Conservation (phyloP, 2,113 vertebrate species). For the Redunca redunca region DNA sequence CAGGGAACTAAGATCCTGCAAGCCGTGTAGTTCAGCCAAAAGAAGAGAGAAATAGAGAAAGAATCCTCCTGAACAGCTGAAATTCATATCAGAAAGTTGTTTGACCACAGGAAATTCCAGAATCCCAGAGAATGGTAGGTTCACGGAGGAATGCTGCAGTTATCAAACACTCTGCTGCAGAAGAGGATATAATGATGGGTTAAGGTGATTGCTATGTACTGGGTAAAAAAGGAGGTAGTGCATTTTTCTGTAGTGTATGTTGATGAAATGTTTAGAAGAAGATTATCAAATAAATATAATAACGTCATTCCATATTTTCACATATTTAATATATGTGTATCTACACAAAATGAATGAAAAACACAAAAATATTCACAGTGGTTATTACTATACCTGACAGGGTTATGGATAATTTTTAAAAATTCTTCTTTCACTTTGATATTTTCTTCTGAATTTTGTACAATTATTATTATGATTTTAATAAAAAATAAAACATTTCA, state of each 20-base stretch:
- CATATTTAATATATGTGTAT: not conserved
- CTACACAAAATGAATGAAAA: not conserved
- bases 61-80: not conserved
- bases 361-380: not conserved
- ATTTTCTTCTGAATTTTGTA: not conserved
- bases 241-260: not conserved
- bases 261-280: not conserved
- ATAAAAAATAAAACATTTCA: not conserved
- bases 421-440: not conserved
- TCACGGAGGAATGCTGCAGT: not conserved
- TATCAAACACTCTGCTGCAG: not conserved
- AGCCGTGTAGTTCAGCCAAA: not conserved
- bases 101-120: not conserved
- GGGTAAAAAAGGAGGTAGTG: not conserved
- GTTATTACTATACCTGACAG: not conserved
- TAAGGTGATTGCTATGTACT: not conserved
- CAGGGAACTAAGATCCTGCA: not conserved
- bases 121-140: too few relatives aligned
- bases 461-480: not conserved
- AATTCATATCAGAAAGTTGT: not conserved
- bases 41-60: not conserved
- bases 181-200: not conserved
- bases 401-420: not conserved
- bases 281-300: not conserved
- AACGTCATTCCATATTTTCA: not conserved